Base-by-base conservation (phyloP, 2,797 vertebrate genomes). In the Tamandua tetradactyla region DNA sequence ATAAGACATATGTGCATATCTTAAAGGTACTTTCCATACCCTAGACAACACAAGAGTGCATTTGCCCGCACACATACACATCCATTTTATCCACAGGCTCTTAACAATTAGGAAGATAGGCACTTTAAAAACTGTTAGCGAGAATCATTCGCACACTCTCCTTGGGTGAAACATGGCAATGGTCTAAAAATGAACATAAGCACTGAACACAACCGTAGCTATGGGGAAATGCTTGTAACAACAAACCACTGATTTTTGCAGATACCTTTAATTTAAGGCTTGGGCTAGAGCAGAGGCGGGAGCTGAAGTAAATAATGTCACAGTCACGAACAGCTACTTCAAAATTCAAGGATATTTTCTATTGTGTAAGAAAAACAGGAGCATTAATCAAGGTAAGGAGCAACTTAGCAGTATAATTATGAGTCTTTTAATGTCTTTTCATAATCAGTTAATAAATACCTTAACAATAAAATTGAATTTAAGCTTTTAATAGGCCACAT, bases 391-490 rank as follows among this genome's bases (percentile, higher is more conserved):
- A 98, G 96, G 96, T 97, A 97, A 98, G 93, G 95, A 97, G 95
- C 97, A 97, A 98, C 97, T 96, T 98, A 97, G 97, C 93, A 97
- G 97, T 98, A 98, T 98, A 98, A 98, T 98, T 98, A 98, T 97
- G 98, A 98, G 98, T 93, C 96, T 98, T 98, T 98, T 98, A 98
- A 98, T 98, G 98, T 98, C 98, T 98, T 98, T 98, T 98, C 98
- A 98, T 98, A 98, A 98, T 98, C 98, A 98, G 98, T 98, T 98
- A 98, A 98, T 98, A 98, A 98, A 98, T 98, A 98, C 98, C 98
- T 98, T 97, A 97, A 98, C 98, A 98, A 98, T 98, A 98, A 98
- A 98, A 98, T 97, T 96, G 98, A 98, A 98, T 98, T 97, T 98
- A 98, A 98, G 98, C 98, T 98, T 98, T 98, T 98, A 98, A 98